Base-by-base conservation (phyloP, 2,888 invertebrate genomes). In the Strigamia crassipes region DNA sequence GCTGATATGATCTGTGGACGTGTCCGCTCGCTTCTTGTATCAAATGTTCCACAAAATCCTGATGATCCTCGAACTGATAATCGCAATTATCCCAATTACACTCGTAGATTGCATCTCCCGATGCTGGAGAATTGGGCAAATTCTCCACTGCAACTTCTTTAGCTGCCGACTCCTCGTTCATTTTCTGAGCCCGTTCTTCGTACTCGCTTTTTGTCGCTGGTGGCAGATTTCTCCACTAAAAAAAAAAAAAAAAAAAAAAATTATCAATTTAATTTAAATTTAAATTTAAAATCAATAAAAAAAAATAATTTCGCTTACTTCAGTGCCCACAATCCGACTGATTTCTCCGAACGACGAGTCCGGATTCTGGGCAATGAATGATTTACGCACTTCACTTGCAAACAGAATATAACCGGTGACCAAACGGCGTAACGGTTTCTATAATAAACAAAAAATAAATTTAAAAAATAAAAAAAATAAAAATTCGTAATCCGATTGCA, bases 351-450 rank as follows among this genome's bases (percentile, higher is more conserved):
- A 99, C 5, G 94, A 93, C 82, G 95, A 93, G 83, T 96, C 96
- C 0, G 99, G 99, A 89, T 99, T 96, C 87, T 94, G 96, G 85
- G 95, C 94, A 84, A 96, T 94, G 84, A 99, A 95, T 81, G 93
- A 92, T 88, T 96, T 96, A 82, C 99, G 91, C 79, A 96, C 94
- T 89, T 99, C 99, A 86, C 97, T 95, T 66, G 99, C 97, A 90
- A 97, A 99, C 83, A 99, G 91, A 85, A 99, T 99, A 90, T 99
- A 99, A 10, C 99, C 99, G 83, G 97, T 98, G 86, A 95, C 94
- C 84, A 95, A 73, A 18, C 83, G 83, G n/a, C 82, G 81, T 51
- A 92, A 88, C 80, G 88, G 87, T 87, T 89, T 90, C 88, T 89
- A 79, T 9, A 82, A 83, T 38, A 79, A 38, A 79, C n/a, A 34